phyloP scores from a whole-genome alignment of 2,113 vertebrate species.

The Petrocephalus zakoni region DNA sequence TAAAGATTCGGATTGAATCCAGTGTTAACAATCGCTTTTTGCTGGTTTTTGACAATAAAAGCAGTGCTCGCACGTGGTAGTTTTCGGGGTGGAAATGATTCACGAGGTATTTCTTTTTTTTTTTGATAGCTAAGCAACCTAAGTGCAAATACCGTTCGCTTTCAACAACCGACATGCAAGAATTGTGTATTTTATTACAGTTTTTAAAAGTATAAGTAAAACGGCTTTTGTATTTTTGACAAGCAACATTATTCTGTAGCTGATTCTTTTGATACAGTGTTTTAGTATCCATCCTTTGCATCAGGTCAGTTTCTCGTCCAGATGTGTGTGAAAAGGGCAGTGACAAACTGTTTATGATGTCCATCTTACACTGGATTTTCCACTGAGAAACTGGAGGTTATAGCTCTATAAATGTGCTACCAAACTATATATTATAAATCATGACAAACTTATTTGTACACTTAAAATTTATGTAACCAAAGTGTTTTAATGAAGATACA shows the following conservation, averaged over 20 bases:
- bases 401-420: neutral
- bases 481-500: constrained; percentile 40
- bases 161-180: neutral
- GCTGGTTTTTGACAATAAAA: neutral
- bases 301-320: neutral
- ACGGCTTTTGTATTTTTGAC: constrained; percentile 21
- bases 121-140: neutral
- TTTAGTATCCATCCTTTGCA: neutral
- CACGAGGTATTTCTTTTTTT: neutral
- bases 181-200: neutral
- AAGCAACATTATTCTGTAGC: neutral
- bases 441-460: constrained; percentile 1
- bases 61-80: neutral
- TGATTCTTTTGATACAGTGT: neutral
- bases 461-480: constrained; percentile 20
- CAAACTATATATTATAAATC: neutral
- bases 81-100: constrained; percentile 3
- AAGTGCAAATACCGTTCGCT: neutral
- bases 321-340: neutral
- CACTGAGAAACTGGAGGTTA: neutral
- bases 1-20: neutral
- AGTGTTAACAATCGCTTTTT: neutral
- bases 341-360: neutral
- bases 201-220: neutral
- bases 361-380: neutral